Conservation (phyloP, 2,113 vertebrate genomes). For the Callocephalon fimbriatum region DNA sequence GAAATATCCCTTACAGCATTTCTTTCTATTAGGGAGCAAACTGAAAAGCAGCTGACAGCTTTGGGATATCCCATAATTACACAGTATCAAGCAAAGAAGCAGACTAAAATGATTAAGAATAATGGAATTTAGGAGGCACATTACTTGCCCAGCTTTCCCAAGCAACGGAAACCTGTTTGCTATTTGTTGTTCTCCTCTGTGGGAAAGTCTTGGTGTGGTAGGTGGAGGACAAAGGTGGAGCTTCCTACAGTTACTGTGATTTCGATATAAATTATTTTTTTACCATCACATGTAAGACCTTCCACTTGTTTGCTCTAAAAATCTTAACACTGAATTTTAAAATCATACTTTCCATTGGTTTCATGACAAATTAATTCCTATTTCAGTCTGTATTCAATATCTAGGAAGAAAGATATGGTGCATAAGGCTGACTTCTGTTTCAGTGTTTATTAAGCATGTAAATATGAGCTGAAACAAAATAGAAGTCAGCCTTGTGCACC, state of each 20-base stretch:
- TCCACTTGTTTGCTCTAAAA: neutral
- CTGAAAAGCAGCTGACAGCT: neutral
- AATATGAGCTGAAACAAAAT: neutral
- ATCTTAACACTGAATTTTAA: neutral
- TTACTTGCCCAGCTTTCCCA: neutral
- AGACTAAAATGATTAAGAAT: neutral
- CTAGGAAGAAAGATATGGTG: neutral
- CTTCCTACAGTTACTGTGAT: neutral
- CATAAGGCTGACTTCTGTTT: neutral
- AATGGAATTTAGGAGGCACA: neutral
- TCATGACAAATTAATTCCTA: neutral
- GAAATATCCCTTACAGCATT: neutral
- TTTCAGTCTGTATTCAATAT: neutral
- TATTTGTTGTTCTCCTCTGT: conserved; percentile 7
- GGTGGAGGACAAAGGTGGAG: neutral
- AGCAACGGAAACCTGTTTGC: neutral
- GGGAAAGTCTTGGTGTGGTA: neutral
- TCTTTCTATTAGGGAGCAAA: neutral
- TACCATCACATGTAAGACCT: neutral
- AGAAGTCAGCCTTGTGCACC: neutral
- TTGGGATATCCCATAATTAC: neutral
- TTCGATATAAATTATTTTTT: conserved; percentile 1
- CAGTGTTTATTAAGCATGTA: neutral
- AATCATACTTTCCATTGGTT: neutral
- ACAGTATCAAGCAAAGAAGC: neutral